Evolutionary conservation across 2,113 vertebrate species (phyloP).

Genomic region (Chiloscyllium plagiosum): DNA sequence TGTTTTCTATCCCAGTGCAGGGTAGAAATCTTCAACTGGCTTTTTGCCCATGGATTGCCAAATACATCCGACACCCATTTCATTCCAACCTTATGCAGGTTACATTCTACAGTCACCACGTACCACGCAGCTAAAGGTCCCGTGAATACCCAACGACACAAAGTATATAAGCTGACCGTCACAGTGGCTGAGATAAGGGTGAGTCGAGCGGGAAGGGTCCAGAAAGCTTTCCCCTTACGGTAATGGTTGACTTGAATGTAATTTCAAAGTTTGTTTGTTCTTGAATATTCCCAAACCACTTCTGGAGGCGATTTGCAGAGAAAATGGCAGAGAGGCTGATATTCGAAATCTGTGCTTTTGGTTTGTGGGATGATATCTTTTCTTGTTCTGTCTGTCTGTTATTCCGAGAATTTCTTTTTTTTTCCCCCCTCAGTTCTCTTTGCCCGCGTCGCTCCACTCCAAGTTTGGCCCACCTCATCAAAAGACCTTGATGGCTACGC

Average conservation of each 20-base stretch:
- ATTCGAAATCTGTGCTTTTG: neutral
- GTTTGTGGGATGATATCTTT: slow-evolving; percentile 5
- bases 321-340: neutral
- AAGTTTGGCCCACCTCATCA: neutral
- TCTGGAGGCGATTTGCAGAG: neutral
- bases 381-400: neutral
- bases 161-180: neutral
- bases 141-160: neutral
- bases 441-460: neutral
- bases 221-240: neutral
- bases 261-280: neutral
- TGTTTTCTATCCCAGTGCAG: neutral
- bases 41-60: neutral
- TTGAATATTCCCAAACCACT: neutral
- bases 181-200: neutral
- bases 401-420: neutral
- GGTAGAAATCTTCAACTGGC: neutral
- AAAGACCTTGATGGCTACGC: neutral
- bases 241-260: neutral
- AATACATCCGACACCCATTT: neutral
- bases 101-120: neutral
- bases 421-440: neutral
- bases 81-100: neutral
- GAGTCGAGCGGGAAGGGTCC: neutral
- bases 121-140: neutral